Evolutionary conservation across 2,797 vertebrate genomes (phyloP).

Genomic region (Australoheros facetus): DNA sequence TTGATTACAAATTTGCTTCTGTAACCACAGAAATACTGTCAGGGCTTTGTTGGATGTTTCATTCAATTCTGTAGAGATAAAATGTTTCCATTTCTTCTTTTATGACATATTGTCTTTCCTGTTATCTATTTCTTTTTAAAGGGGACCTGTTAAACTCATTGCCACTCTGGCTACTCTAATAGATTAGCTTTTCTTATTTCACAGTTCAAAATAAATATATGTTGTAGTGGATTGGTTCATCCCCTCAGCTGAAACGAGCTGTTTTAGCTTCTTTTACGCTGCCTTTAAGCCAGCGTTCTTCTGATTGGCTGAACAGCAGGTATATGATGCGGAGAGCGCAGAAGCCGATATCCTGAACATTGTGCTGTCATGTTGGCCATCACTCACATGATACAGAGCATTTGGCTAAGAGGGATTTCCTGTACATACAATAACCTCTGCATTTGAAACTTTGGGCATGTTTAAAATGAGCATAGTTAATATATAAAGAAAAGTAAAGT

Average conservation of each 20-base stretch:
- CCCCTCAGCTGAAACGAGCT: background rate
- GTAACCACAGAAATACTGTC: background rate
- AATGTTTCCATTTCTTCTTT: background rate
- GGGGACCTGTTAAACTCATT: background rate
- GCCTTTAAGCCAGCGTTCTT: background rate
- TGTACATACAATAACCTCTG: background rate
- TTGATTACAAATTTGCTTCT: background rate
- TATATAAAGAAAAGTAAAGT: background rate
- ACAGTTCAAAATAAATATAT: background rate
- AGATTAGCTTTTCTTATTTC: background rate
- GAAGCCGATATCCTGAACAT: background rate
- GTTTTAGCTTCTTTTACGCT: background rate
- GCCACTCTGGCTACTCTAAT: background rate
- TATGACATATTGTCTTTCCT: background rate
- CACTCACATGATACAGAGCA: background rate
- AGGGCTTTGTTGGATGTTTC: background rate
- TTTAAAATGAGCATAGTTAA: background rate
- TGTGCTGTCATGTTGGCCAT: background rate
- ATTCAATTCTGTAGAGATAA: background rate
- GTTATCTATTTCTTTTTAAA: background rate
- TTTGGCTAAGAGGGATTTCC: too few relatives aligned
- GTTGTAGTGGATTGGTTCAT: background rate
- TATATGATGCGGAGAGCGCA: background rate
- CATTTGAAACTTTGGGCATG: background rate
- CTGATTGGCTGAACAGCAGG: background rate